phyloP scores from a whole-genome alignment of 30 jellyfish, hydroid and myxozoan genomes.

The Aurelia sp. region DNA sequence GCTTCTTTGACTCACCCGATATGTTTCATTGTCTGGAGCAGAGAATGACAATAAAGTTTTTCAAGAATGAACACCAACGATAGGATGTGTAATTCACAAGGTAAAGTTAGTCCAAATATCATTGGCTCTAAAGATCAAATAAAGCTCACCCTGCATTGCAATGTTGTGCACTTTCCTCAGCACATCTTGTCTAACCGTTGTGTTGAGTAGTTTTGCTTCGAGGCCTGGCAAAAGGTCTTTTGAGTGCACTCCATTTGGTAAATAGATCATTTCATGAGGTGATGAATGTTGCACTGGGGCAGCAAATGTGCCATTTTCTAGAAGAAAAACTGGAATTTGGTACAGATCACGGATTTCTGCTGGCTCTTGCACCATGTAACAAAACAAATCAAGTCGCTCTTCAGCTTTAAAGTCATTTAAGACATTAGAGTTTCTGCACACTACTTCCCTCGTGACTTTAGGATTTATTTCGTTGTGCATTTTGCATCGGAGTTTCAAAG shows the following conservation, averaged over 20 bases:
- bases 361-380: constrained; percentile 11
- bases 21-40: too few species aligned
- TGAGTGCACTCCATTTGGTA: constrained; percentile 32
- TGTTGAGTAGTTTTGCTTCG: constrained; percentile 7
- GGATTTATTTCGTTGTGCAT: background rate
- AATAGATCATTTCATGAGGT: background rate
- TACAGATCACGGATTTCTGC: constrained; percentile 11
- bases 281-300: background rate
- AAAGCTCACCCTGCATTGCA: background rate
- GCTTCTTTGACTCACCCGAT: too few species aligned
- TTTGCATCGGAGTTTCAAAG: background rate
- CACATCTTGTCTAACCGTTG: constrained; percentile 8
- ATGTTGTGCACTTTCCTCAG: too few species aligned
- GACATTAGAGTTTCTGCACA: background rate
- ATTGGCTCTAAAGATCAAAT: too few species aligned
- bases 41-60: too few species aligned
- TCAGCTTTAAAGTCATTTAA: background rate
- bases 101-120: too few species aligned
- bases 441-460: background rate
- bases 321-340: constrained; percentile 32
- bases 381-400: constrained; percentile 23
- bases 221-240: constrained; percentile 49
- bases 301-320: constrained; percentile 39
- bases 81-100: too few species aligned
- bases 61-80: too few species aligned